Evolutionary conservation across 2,888 invertebrate species (phyloP).

Genomic region (Auanema sp.): DNA sequence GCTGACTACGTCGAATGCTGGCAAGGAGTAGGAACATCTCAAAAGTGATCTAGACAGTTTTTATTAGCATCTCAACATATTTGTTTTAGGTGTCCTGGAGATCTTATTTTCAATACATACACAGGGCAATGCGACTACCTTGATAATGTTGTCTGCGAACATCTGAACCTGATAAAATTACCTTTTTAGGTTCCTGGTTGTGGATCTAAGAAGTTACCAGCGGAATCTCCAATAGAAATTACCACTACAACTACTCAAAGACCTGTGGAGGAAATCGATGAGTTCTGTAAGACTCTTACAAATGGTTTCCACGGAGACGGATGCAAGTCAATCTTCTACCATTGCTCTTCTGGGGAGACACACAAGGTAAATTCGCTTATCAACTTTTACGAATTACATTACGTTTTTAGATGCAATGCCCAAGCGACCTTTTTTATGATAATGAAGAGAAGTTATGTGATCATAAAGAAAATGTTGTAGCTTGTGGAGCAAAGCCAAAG

Average conservation of each 20-base stretch:
- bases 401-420: constrained; percentile 29
- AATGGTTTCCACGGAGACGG: constrained; percentile 32
- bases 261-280: not conserved
- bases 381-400: not conserved
- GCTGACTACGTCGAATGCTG: constrained; percentile 30
- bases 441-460: constrained; percentile 32
- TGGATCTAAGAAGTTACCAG: not conserved
- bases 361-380: not conserved
- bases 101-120: constrained; percentile 36
- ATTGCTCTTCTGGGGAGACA: constrained; percentile 27
- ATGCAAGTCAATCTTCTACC: constrained; percentile 27
- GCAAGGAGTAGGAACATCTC: constrained; percentile 9
- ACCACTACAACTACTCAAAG: not conserved
- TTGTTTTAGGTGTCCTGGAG: constrained; percentile 28
- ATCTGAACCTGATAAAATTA: constrained; percentile 5
- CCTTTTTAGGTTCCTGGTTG: constrained; percentile 2
- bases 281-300: constrained; percentile 30
- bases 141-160: constrained; percentile 2
- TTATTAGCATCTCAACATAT: too few relatives aligned
- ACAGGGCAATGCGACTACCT: constrained; percentile 35
- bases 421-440: constrained; percentile 43
- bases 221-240: not conserved
- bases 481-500: constrained; percentile 35
- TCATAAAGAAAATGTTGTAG: constrained; percentile 31
- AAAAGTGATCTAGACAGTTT: not conserved